A percentile compares a stretch with the other conserved stretches of the same genome.
Conservation (phyloP, 2,113 vertebrate species). For the Dromas ardeola region DNA sequence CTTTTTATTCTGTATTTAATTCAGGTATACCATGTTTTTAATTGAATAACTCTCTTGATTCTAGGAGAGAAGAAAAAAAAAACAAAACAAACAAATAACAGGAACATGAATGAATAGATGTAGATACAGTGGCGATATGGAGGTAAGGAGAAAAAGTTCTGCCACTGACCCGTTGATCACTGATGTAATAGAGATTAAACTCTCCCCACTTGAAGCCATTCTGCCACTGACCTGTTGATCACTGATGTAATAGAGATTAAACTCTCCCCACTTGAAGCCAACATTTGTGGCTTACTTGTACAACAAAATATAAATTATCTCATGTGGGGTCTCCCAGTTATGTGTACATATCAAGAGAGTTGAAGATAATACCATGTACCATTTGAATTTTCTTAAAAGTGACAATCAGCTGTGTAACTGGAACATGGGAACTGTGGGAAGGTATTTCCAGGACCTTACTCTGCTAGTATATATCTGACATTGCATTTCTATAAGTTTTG, state of each 20-base stretch:
- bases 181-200: background rate
- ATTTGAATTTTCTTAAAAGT: background rate
- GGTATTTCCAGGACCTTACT: background rate
- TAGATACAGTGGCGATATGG: accelerated
- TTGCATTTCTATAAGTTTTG: accelerated
- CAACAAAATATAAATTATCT: background rate
- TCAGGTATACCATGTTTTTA: accelerated
- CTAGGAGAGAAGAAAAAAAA: background rate
- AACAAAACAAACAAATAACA: background rate
- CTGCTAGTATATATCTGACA: background rate
- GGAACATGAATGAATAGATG: background rate
- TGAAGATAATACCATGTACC: background rate
- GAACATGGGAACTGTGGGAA: background rate
- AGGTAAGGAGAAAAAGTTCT: background rate
- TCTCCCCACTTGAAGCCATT: background rate
- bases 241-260: background rate
- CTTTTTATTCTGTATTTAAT: background rate
- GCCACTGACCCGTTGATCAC: background rate
- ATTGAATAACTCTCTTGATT: background rate
- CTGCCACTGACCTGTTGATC: background rate
- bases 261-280: background rate
- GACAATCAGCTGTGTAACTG: background rate
- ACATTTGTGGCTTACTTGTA: background rate
- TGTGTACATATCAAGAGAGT: background rate
- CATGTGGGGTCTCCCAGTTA: background rate